Conservation (phyloP, 2,113 vertebrate genomes). For the Geococcyx californianus region DNA sequence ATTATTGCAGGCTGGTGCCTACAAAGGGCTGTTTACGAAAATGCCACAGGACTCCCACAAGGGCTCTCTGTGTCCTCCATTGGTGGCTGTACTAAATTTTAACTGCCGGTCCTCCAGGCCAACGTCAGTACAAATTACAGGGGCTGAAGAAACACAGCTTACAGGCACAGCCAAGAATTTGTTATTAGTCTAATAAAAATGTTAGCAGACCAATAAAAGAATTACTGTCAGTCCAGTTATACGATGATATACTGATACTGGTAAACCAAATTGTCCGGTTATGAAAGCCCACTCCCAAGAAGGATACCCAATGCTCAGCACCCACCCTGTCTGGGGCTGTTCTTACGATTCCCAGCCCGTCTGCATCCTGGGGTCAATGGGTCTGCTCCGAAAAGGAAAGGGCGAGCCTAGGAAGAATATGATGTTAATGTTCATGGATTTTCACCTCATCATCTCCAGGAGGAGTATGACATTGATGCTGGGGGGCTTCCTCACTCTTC, state of each 20-base stretch:
- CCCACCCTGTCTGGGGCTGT: not conserved
- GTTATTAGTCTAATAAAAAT: not conserved
- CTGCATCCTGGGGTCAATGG: not conserved
- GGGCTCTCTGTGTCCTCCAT: not conserved
- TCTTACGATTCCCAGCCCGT: not conserved
- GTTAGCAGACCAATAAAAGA: not conserved
- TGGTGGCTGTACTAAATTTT: not conserved
- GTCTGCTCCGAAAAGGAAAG: not conserved
- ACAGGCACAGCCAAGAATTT: not conserved
- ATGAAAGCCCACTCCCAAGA: not conserved
- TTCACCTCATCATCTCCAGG: not conserved
- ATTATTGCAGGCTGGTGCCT: not conserved
- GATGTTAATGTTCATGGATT: not conserved
- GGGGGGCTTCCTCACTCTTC: not conserved
- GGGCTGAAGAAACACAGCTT: not conserved
- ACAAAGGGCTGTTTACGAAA: not conserved
- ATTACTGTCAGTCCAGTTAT: not conserved
- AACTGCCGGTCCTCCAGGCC: not conserved
- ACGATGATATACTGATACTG: not conserved
- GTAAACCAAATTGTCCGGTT: not conserved
- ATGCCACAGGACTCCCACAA: not conserved
- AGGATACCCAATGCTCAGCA: not conserved
- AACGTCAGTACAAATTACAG: not conserved
- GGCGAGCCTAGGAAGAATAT: not conserved
- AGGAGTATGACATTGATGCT: not conserved